A percentile compares a stretch with the other conserved stretches of the same genome.
Evolutionary conservation across 2,797 vertebrate genomes (phyloP).

Genomic region (Tympanoctomys barrerae): DNA sequence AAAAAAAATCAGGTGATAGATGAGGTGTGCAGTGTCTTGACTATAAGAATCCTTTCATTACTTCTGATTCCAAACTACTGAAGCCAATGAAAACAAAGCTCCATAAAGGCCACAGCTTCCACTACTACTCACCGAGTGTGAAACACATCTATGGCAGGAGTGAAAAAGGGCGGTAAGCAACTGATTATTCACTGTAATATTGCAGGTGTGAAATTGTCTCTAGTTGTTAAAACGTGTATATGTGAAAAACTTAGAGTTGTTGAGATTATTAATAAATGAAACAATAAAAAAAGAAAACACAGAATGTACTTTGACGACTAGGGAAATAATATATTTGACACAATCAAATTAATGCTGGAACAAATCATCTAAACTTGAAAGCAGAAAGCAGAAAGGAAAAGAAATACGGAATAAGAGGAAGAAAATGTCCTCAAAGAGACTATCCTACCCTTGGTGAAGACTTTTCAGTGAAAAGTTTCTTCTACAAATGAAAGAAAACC

Average conservation of each 20-base stretch:
- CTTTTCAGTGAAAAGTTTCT: background rate
- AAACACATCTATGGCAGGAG: background rate
- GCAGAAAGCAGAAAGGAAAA: background rate
- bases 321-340: background rate
- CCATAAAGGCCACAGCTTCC: constrained; percentile 35
- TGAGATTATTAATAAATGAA: constrained; percentile 60
- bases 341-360: background rate
- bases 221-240: constrained; percentile 14
- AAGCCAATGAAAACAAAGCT: background rate
- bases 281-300: background rate
- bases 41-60: constrained; percentile 10
- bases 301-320: background rate
- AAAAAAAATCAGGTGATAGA: background rate
- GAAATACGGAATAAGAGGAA: background rate
- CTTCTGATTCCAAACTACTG: background rate
- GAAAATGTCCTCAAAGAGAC: background rate
- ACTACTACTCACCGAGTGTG: background rate
- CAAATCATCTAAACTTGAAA: background rate
- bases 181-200: background rate
- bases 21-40: background rate
- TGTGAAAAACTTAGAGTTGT: constrained; percentile 25
- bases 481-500: constrained; percentile 5
- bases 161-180: constrained; percentile 58
- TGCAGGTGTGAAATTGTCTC: background rate
- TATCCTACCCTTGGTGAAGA: background rate